Evolutionary conservation across 2,113 vertebrate species (phyloP), one percentile per base, ranked within the genome.

Genomic region (Equus quagga): DNA sequence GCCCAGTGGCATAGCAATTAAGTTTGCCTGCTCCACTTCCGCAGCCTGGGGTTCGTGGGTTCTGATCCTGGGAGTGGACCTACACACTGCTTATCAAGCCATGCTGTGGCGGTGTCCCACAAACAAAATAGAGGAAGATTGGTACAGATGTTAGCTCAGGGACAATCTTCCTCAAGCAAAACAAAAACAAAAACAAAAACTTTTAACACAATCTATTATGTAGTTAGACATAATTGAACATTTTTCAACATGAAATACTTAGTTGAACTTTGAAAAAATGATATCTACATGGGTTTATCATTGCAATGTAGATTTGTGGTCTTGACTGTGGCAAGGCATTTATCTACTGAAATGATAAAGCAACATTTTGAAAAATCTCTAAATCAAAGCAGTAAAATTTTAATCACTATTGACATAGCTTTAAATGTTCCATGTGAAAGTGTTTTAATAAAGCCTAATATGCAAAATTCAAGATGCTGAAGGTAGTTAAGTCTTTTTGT

Each of bases 271-370:
- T n/a, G 51, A 58, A 88, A 72, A 84, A 86, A 41, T 51, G n/a
- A 54, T 62, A 78, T 70, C 24, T 64, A 10, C 17, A 75, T 73
- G 24, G 4, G 2, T 60, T 0, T 28, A 86, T 14, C 58, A 86
- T 5, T 56, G 18, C 33, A 51, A 7, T 56, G 26, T 31, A 75
- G 13, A n/a, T 56, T 87, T 78, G 91, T 9, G 58, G 10, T 60
- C 1, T 78, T 96, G 62, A 92, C 23, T 56, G 67, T 49, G 84
- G 44, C 56, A 75, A 85, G 94, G 23, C 10, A 79, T 83, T 83
- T 73, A 65, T 82, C 51, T 75, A 10, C 67, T 78, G 51, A 95
- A 92, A 72, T 49, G n/a, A 92, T 70, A 79, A 90, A n/a, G 62
- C n/a, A 86, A 85, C 5, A 15, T 90, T 91, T 92, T 80, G 24